Base-by-base conservation (phyloP, 2,888 invertebrate species). In the Chouioia cunea region DNA sequence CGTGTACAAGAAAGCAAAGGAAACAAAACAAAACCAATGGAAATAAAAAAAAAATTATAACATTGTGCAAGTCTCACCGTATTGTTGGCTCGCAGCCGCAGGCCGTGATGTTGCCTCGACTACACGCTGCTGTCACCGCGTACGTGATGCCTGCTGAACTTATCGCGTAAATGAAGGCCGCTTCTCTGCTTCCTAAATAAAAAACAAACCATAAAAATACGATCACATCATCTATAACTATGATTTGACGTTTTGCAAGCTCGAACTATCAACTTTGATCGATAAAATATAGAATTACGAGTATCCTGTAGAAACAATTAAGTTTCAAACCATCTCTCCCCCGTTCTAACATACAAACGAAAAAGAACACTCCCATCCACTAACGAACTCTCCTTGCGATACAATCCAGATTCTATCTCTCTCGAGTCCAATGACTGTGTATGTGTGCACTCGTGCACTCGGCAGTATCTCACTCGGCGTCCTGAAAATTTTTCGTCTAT, bases 91-190 rank as follows among this genome's bases (percentile, higher is more conserved):
- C 92, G 84, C 96, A 96, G 77, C 94, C 93, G 83, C 96, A 96
- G 47, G 92, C 88, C 36, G 93, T 92, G 76, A 97, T 92, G 85
- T 95, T 95, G 64, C 97, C 97, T 64, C 95, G 90, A 77, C 95
- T 93, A 87, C 98, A 98, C 54, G 97, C 95, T 67, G 94, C 92
- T 74, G 97, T 95, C 71, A 98, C 91, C 59, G 96, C 92, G 83
- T 96, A 96, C 66, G 96, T 93, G 62, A 97, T 95, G 16, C 97
- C 98, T 0, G 97, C 97, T 63, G 96, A 94, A 73, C 94, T 93
- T 81, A 97, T 93, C 65, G 97, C 97, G 86, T 97, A 97, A 1
- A 95, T 94, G 87, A 93, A 97, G 53, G 97, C 97, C 3, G 97
- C 96, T 86, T 98, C 98, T 77, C 93, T 90, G 76, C 94, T 96